phyloP scores from a whole-genome alignment of 2,113 vertebrate genomes.

The Nipponia nippon region DNA sequence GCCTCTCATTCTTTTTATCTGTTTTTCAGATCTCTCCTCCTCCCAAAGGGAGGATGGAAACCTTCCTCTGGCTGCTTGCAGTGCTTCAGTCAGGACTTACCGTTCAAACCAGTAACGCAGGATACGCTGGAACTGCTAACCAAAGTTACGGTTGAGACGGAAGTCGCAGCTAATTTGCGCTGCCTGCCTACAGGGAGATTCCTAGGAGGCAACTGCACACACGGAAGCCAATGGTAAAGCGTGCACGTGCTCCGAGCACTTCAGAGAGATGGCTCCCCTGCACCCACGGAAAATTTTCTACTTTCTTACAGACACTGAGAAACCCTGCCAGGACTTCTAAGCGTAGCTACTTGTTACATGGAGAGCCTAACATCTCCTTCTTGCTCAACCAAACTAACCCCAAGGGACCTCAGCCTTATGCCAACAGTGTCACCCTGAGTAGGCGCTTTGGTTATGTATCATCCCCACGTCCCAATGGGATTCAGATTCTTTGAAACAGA shows the following conservation, averaged over 20 bases:
- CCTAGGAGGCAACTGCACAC: not conserved
- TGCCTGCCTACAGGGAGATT: not conserved
- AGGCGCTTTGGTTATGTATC: rapidly evolving
- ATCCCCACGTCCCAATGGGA: rapidly evolving
- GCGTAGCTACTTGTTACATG: rapidly evolving
- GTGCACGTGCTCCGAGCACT: not conserved
- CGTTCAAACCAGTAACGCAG: not conserved
- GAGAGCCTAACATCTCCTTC: not conserved
- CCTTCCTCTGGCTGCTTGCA: rapidly evolving
- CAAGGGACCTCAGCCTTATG: rapidly evolving
- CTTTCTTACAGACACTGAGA: not conserved
- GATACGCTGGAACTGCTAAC: not conserved
- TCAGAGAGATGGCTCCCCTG: not conserved
- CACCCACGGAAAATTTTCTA: not conserved
- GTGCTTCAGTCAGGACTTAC: not conserved
- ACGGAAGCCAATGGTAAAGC: rapidly evolving
- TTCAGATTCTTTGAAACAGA: not conserved
- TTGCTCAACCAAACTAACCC: not conserved
- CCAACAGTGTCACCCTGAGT: rapidly evolving
- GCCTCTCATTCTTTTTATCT: not conserved
- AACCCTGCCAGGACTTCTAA: rapidly evolving
- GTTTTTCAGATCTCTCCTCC: not conserved
- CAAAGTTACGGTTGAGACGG: rapidly evolving
- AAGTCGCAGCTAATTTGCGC: not conserved
- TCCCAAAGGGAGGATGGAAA: not conserved